Conservation (phyloP, 2,113 vertebrate species). For the Ovis canadensis region DNA sequence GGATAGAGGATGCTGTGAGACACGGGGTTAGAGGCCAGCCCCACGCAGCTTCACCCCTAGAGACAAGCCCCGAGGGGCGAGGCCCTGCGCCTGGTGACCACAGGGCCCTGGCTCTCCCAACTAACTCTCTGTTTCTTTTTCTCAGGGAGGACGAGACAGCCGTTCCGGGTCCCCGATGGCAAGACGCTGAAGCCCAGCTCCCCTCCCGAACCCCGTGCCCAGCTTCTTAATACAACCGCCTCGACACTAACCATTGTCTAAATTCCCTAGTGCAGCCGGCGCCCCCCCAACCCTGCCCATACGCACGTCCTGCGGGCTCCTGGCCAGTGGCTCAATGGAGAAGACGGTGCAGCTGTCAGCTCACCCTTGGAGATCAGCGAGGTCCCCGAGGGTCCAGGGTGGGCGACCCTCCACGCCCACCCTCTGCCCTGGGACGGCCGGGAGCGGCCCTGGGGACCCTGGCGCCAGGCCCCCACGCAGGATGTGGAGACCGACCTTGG, state of each 20-base stretch:
- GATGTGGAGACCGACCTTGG: slow-evolving; percentile 65
- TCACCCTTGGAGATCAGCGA: background rate
- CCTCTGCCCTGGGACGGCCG: background rate
- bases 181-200: slow-evolving; percentile 88
- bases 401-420: background rate
- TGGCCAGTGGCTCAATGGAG: background rate
- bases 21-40: background rate
- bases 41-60: fast-evolving
- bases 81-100: background rate
- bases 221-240: slow-evolving; percentile 78
- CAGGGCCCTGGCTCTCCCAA: background rate
- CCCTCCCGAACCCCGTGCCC: slow-evolving; percentile 52
- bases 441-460: background rate
- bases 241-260: slow-evolving; percentile 65
- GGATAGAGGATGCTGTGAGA: background rate
- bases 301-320: background rate
- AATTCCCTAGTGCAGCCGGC: slow-evolving; percentile 64
- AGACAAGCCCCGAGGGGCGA: background rate
- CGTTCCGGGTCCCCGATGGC: slow-evolving; percentile 92
- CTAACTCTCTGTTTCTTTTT: slow-evolving; percentile 34
- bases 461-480: background rate
- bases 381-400: background rate
- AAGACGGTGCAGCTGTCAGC: background rate
- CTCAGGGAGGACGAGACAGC: slow-evolving; percentile 86
- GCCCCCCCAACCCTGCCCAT: slow-evolving; percentile 54